Percentiles rank a stretch among this genome's conserved stretches.
These are phyloP conservation scores for Etia nguti DNA, from an alignment of 2,113 vertebrate genomes.

Conservation along the genomic window DNA sequence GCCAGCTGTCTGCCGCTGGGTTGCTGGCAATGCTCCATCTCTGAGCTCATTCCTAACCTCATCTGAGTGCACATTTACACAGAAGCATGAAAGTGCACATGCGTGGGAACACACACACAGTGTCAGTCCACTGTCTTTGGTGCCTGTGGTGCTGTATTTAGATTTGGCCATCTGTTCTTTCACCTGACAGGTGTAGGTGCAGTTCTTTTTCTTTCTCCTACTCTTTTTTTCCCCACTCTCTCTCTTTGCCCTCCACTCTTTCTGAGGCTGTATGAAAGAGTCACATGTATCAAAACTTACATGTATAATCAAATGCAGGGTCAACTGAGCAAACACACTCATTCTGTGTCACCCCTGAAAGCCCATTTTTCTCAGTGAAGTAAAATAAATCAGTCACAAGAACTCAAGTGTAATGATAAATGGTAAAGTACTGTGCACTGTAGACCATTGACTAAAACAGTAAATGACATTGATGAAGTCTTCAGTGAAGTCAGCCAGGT, in stretches of 20 bases:
- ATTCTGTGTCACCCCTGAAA: neutral
- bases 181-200: conserved; percentile 66
- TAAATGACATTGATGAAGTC: neutral
- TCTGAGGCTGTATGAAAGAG: neutral
- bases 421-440: neutral
- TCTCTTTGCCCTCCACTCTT: conserved; percentile 30
- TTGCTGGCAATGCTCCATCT: conserved; percentile 41
- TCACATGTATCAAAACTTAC: neutral
- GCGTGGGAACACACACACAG: conserved; percentile 13
- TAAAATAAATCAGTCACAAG: neutral
- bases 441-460: neutral
- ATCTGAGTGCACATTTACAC: neutral
- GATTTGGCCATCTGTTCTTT: conserved; percentile 60
- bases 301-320: neutral
- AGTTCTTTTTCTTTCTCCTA: neutral
- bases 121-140: conserved; percentile 12
- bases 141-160: conserved; percentile 50
- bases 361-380: neutral
- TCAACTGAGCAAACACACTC: neutral
- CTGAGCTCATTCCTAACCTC: conserved; percentile 44
- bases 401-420: neutral
- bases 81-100: neutral
- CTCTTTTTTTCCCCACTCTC: neutral
- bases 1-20: conserved; percentile 59
- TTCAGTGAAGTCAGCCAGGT: neutral